Base-by-base conservation (phyloP, 1,140 invertebrate genomes). In the Ptiloglossa arizonensis region DNA sequence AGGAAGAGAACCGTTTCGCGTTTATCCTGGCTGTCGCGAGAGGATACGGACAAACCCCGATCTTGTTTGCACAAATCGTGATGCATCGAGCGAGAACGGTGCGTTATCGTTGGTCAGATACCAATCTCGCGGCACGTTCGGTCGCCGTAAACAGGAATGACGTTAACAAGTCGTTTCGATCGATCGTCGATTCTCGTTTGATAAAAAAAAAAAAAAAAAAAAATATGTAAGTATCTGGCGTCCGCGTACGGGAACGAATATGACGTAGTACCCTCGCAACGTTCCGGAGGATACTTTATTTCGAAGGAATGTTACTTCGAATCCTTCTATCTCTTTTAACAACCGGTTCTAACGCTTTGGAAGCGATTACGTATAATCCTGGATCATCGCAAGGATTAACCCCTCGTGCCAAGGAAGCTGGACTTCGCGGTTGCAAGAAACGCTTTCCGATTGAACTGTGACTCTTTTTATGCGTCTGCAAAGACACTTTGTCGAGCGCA, bases 51-150 rank as follows among this genome's bases (percentile, higher is more conserved):
- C 19, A 4, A 66, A 15, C 11, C 29, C 29, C 57, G 41, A 46
- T 48, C 50, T 46, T 52, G 62, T 63, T 70, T 56, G 44, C 17
- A 44, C 15, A 13, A 29, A 70, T 35, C 19, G 38, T 9, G 35
- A 29, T 59, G 62, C 59, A 19, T 48, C 27, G 38, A 46, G 19
- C 44, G 5, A 27, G 24, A n/a, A 60, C 24, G 15, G 19, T 32
- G 29, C 62, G 62, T 71, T 78, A 83, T 82, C 74, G 32, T 73
- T 69, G 52, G 48, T 60, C 50, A 48, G 81, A 83, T 83, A 73
- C 17, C 27, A 79, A 82, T 82, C 75, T 79, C 24, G 50, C 19
- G n/a, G 27, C 41, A 29, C 24, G 29, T 48, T 13, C 17, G 50
- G 35, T 29, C 27, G 59, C 19, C 27, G 67, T 79, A 83, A 83